phyloP scores from a whole-genome alignment of 2,888 invertebrate species.

The Ornithoptera alexandrae region DNA sequence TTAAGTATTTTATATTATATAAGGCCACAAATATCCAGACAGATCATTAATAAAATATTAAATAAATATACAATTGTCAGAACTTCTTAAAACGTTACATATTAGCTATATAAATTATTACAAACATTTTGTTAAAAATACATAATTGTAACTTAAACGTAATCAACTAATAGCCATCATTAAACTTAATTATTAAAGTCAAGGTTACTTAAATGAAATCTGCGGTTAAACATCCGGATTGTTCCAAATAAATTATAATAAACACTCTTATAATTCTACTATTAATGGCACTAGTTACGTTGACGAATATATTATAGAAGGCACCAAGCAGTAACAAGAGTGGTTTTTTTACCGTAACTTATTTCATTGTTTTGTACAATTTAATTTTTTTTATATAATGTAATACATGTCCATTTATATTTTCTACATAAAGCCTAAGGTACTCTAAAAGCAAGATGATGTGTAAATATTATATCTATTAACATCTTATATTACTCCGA shows the following conservation, averaged over 20 bases:
- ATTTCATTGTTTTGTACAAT: neutral
- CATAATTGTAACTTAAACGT: slow-evolving; percentile 17
- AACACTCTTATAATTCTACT: slow-evolving; percentile 46
- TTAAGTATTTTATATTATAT: slow-evolving; percentile 28
- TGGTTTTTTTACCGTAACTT: neutral
- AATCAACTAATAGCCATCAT: slow-evolving; percentile 18
- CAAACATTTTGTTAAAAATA: slow-evolving; percentile 19
- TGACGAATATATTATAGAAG: slow-evolving; percentile 48
- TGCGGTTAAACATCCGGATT: slow-evolving; percentile 37
- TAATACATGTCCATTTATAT: neutral
- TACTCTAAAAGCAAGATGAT: neutral
- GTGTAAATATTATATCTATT: too few species aligned
- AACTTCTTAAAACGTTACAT: slow-evolving; percentile 19
- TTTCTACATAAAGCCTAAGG: neutral
- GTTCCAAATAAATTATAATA: slow-evolving; percentile 43
- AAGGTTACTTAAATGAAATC: slow-evolving; percentile 23
- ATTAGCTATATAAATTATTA: slow-evolving; percentile 21
- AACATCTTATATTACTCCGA: too few species aligned
- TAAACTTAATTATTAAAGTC: slow-evolving; percentile 28
- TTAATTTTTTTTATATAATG: too few species aligned
- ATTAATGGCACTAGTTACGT: slow-evolving; percentile 65
- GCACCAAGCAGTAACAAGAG: slow-evolving; percentile 46
- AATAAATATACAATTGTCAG: slow-evolving; percentile 23
- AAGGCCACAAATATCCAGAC: slow-evolving; percentile 28
- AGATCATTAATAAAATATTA: slow-evolving; percentile 18